Percentiles rank a stretch among this genome's conserved stretches.
Evolutionary conservation across 2,113 vertebrate species (phyloP).

Genomic region (Callorhinus ursinus): DNA sequence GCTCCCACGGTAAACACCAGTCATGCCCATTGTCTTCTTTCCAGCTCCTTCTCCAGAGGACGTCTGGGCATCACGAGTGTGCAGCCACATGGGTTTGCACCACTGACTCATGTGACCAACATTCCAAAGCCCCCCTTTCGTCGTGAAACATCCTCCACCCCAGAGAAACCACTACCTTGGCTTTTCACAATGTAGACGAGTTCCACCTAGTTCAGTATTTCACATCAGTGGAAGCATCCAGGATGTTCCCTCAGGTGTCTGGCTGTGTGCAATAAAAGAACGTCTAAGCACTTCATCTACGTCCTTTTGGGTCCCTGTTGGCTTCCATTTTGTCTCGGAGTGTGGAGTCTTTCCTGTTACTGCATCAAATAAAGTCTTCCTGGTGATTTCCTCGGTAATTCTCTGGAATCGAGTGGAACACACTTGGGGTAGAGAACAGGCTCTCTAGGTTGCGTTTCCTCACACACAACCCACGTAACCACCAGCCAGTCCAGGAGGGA

Average conservation of each 20-base stretch:
- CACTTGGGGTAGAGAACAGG: neutral
- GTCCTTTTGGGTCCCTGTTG: neutral
- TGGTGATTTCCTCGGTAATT: neutral
- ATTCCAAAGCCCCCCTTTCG: fast-evolving
- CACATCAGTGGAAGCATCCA: neutral
- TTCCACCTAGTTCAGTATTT: too few relatives aligned
- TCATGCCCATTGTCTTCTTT: neutral
- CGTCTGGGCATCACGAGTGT: fast-evolving
- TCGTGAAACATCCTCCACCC: neutral
- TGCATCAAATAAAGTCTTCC: neutral
- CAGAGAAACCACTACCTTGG: neutral
- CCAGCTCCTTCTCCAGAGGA: neutral
- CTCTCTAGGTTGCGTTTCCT: neutral
- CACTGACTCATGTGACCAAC: neutral
- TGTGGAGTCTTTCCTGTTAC: neutral
- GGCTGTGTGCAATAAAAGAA: neutral
- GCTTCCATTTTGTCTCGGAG: neutral
- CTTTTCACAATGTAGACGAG: too few relatives aligned
- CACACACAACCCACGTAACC: neutral
- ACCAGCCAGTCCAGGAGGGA: neutral
- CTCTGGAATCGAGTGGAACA: neutral
- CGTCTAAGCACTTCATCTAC: fast-evolving
- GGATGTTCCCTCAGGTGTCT: neutral
- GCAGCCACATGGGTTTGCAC: neutral
- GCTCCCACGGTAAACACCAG: fast-evolving